Conservation (phyloP, 2,797 vertebrate species). For the Sebastes nivosus region DNA sequence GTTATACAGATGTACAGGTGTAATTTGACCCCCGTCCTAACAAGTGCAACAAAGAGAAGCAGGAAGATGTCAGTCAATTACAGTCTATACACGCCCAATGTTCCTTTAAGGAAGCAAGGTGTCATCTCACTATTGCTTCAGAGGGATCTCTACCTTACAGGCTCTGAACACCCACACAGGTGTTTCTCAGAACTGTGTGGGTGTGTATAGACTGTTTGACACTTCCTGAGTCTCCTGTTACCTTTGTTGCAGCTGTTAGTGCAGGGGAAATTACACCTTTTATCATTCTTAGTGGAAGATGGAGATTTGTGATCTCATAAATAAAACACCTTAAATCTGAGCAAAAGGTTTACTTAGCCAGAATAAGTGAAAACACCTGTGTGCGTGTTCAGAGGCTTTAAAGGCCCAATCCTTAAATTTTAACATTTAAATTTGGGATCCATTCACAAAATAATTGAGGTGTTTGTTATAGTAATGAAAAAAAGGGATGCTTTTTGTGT, state of each 20-base stretch:
- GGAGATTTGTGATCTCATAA: not conserved
- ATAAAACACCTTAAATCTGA: not conserved
- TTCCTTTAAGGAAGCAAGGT: no score
- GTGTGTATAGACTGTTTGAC: not conserved
- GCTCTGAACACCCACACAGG: not conserved
- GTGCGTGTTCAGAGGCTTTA: not conserved
- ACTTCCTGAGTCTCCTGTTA: not conserved
- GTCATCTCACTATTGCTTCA: no score
- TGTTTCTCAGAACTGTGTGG: not conserved
- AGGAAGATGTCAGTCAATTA: no score
- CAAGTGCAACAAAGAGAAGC: no score
- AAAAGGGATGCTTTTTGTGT: not conserved
- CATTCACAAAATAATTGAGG: not conserved
- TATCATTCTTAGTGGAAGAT: not conserved
- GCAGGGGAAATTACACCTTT: not conserved
- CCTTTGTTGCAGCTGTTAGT: not conserved
- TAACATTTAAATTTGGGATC: not conserved
- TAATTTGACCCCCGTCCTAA: no score
- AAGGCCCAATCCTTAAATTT: not conserved
- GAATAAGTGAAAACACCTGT: not conserved
- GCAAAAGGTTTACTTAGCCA: no score
- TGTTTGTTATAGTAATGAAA: not conserved
- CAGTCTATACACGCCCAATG: no score
- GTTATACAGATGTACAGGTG: constrained; percentile 20
- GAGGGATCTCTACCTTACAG: not conserved